Evolutionary conservation across 1,140 invertebrate genomes (phyloP), one percentile per base, ranked within the genome.

Genomic region (Delia radicum): DNA sequence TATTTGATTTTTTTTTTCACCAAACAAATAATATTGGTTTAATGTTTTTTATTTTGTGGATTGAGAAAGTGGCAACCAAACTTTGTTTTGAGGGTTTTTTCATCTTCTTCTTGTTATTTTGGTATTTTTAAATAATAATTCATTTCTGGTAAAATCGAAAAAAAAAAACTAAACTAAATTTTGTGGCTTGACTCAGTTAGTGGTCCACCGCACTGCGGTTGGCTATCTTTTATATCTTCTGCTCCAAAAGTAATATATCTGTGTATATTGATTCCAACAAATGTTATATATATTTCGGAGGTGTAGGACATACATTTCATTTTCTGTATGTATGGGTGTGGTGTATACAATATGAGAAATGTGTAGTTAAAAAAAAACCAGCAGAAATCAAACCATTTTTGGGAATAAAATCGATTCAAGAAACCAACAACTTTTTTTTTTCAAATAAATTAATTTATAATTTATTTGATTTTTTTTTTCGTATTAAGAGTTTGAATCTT

Each of bases 121-220:
- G 12, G 37, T 42, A 13, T 42, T 65, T 65, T 65, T 65, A 13
- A 65, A 65, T 65, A 65, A 65, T 65, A 65, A 65, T 65, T 65
- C 62, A 65, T 65, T 65, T 65, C 7, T 65, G 12, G 27, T 27
- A 65, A 65, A 65, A 27, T 15, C 12, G 37, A 55, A 21, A 55
- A 55, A 37, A 37, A 7, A 21, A 55, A n/a, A 21, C 3, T 55
- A 55, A 55, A 55, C 48, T 55, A 15, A 48, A 15, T 48, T 48
- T 65, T 67, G 15, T 31, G 28, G 27, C 28, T 27, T 31, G 29
- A n/a, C 65, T 21, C 65, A 69, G 65, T 37, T 69, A 69, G 65
- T 69, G 65, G 65, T 69, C 65, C 65, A 69, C 65, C 65, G 31
- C 65, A 21, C 24, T 37, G n/a, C 21, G 65, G 65, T 69, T 69